phyloP scores from a whole-genome alignment of 2,797 vertebrate species.

The Champsocephalus esox region DNA sequence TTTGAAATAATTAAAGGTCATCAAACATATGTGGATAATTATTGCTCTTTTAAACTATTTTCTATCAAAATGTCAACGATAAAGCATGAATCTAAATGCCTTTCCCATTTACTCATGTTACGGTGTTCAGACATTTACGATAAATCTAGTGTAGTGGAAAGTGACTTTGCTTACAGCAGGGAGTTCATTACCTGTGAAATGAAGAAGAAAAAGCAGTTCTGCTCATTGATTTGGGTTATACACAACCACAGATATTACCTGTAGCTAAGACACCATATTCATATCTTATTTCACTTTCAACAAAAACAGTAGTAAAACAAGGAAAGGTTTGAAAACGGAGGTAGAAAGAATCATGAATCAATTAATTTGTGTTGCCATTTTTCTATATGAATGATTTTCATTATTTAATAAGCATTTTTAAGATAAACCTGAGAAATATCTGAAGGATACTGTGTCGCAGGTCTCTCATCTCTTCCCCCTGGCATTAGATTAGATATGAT shows the following conservation, averaged over 20 bases:
- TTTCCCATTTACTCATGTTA: neutral
- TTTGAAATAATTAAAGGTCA: neutral
- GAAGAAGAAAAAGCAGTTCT: neutral
- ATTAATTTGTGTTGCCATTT: no score
- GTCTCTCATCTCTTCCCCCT: neutral
- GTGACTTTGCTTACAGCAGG: neutral
- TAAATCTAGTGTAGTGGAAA: neutral
- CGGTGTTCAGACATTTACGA: neutral
- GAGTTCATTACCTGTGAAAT: neutral
- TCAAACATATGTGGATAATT: neutral
- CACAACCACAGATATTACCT: neutral
- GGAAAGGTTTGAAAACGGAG: no score
- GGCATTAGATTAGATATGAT: no score
- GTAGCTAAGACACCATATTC: no score
- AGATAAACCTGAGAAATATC: neutral
- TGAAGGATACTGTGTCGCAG: no score
- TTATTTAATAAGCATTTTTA: neutral
- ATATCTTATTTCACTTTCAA: neutral
- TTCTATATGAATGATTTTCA: no score
- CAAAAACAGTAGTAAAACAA: neutral
- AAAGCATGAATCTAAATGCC: neutral
- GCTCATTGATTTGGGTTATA: neutral
- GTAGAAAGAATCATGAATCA: no score
- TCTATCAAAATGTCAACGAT: conserved; percentile 6
- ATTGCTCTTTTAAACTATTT: neutral